phyloP scores from a whole-genome alignment of 2,797 vertebrate genomes.

The Spinus olivaceus region DNA sequence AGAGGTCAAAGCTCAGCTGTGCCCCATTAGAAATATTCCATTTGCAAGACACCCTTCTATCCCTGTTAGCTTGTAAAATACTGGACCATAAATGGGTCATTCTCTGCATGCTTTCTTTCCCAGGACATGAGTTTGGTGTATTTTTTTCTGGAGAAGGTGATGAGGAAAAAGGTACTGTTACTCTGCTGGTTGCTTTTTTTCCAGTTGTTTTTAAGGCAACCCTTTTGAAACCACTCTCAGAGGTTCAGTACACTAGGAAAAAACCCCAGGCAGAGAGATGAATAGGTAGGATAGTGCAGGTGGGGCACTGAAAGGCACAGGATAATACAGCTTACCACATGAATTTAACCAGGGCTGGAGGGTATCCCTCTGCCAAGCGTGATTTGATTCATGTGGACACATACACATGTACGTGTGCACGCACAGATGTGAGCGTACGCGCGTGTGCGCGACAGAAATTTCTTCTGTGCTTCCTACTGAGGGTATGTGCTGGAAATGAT shows the following conservation, averaged over 20 bases:
- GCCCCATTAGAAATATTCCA: background rate
- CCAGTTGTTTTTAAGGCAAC: background rate
- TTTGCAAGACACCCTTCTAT: background rate
- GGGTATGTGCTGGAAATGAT: constrained; percentile 14
- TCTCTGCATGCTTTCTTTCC: background rate
- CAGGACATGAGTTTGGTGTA: background rate
- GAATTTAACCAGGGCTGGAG: background rate
- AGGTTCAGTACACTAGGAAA: background rate
- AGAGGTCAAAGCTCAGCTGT: fast-evolving
- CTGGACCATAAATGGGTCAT: background rate
- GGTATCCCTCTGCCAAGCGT: background rate
- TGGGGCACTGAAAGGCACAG: background rate
- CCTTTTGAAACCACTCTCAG: background rate
- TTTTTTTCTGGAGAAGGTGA: background rate
- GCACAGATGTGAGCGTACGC: background rate
- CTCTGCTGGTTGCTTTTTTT: background rate
- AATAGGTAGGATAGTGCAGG: background rate
- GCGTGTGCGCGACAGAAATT: background rate
- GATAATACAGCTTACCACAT: background rate
- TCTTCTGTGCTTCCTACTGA: constrained; percentile 11
- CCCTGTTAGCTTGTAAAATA: background rate
- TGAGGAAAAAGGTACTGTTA: background rate
- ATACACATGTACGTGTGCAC: background rate
- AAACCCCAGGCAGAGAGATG: background rate
- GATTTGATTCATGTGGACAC: constrained; percentile 23